phyloP scores from a whole-genome alignment of 2,113 vertebrate genomes.

The Salvelinus namaycush region DNA sequence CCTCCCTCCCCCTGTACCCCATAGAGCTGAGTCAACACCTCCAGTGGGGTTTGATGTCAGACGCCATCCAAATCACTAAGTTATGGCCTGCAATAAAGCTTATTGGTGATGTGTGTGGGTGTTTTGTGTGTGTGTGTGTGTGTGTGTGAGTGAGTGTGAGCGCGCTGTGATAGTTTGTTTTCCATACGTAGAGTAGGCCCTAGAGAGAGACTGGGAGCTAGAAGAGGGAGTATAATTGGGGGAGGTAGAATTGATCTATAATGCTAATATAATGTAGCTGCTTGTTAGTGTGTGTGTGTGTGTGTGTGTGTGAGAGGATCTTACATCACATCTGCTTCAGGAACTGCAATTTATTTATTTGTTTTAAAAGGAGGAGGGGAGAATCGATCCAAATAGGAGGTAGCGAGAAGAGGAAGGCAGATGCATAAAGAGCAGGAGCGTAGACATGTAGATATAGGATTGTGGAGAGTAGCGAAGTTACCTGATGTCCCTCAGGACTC shows the following conservation, averaged over 20 bases:
- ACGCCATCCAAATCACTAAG: conserved; percentile 16
- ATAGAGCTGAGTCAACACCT: background rate
- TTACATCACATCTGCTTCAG: too few relatives aligned
- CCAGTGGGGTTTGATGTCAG: background rate
- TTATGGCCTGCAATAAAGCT: conserved; percentile 12
- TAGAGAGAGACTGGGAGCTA: conserved; percentile 21
- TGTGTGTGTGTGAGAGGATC: background rate
- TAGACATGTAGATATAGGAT: too few relatives aligned
- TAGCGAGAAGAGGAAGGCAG: too few relatives aligned
- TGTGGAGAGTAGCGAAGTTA: background rate
- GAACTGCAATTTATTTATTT: too few relatives aligned
- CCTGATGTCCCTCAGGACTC: conserved; percentile 8
- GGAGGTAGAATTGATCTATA: conserved; percentile 17
- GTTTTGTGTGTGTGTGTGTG: background rate
- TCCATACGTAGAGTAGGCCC: conserved; percentile 27
- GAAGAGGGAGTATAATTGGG: conserved; percentile 19
- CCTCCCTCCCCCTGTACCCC: background rate
- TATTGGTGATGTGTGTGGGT: conserved; percentile 1
- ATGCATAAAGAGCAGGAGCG: too few relatives aligned
- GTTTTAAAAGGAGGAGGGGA: background rate
- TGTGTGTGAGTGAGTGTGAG: background rate
- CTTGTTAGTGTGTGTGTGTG: background rate
- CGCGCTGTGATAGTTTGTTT: conserved; percentile 36
- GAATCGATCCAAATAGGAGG: conserved; percentile 3
- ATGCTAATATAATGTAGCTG: conserved; percentile 15